Conservation (phyloP, 2,888 invertebrate genomes). For the Rotaria macrura region DNA sequence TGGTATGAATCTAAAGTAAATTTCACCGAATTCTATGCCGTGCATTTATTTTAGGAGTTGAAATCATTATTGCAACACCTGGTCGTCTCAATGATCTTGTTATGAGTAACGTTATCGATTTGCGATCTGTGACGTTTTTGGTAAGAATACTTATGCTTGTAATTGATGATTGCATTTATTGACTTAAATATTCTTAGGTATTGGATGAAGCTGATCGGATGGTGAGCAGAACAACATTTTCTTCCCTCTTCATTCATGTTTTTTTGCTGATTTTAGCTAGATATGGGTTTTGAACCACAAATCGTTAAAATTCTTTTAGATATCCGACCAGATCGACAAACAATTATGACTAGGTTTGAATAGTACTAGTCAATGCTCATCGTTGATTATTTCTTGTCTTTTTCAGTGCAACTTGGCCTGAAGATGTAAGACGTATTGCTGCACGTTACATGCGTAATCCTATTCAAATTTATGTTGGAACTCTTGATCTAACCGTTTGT, state of each 20-base stretch:
- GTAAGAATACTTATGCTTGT: conserved; percentile 47
- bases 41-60: conserved; percentile 55
- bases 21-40: background rate
- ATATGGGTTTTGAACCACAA: conserved; percentile 56
- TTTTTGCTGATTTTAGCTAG: conserved; percentile 41
- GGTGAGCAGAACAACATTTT: conserved; percentile 36
- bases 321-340: conserved; percentile 68
- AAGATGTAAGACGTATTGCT: conserved; percentile 71
- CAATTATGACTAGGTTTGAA: conserved; percentile 67
- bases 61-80: conserved; percentile 93
- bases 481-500: conserved; percentile 62
- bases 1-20: background rate
- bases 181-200: background rate
- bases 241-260: background rate
- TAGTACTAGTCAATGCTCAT: background rate
- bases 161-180: background rate
- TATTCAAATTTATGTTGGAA: conserved; percentile 75
- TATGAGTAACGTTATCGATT: conserved; percentile 57
- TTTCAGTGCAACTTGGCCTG: conserved; percentile 78
- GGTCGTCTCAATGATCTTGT: conserved; percentile 72
- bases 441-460: conserved; percentile 77
- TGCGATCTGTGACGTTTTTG: conserved; percentile 70
- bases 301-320: conserved; percentile 54
- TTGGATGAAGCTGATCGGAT: conserved; percentile 76
- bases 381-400: conserved; percentile 33